These are phyloP conservation scores for Odontocolon sp. DNA, from an alignment of 2,888 invertebrate species.

Conservation along the genomic window DNA sequence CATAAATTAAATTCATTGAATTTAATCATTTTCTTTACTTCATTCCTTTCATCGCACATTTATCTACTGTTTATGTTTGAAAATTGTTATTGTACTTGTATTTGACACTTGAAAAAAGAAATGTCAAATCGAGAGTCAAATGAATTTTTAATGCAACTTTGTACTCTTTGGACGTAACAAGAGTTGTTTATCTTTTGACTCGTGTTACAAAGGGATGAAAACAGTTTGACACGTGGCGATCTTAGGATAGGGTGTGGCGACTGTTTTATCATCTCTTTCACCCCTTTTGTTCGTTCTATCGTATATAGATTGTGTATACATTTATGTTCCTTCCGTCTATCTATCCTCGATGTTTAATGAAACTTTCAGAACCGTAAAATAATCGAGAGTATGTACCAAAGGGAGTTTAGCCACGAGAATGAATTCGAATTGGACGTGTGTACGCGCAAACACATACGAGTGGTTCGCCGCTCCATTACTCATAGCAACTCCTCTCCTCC, in stretches of 20 bases:
- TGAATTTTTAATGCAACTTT: background rate
- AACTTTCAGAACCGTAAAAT: constrained; percentile 43
- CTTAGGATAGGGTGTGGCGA: constrained; percentile 42
- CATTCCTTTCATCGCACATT: no score
- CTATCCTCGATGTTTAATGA: constrained; percentile 45
- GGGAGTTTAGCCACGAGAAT: constrained; percentile 18
- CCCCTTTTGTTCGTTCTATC: background rate
- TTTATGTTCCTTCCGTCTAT: constrained; percentile 48
- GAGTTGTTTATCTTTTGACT: background rate
- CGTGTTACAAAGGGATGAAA: no score
- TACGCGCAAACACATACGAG: constrained; percentile 16
- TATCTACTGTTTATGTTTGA: no score
- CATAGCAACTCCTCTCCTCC: constrained; percentile 20
- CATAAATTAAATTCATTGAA: no score
- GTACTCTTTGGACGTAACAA: background rate
- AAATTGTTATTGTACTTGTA: no score
- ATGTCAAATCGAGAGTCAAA: no score
- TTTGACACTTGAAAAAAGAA: no score
- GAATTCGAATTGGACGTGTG: constrained; percentile 39
- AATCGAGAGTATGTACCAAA: constrained; percentile 52
- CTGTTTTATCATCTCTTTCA: constrained; percentile 13
- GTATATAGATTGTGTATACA: background rate
- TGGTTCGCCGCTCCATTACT: constrained; percentile 52
- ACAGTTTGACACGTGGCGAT: constrained; percentile 44
- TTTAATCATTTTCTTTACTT: no score